Evolutionary conservation across 2,113 vertebrate species (phyloP).

Genomic region (Brachyistius frenatus): DNA sequence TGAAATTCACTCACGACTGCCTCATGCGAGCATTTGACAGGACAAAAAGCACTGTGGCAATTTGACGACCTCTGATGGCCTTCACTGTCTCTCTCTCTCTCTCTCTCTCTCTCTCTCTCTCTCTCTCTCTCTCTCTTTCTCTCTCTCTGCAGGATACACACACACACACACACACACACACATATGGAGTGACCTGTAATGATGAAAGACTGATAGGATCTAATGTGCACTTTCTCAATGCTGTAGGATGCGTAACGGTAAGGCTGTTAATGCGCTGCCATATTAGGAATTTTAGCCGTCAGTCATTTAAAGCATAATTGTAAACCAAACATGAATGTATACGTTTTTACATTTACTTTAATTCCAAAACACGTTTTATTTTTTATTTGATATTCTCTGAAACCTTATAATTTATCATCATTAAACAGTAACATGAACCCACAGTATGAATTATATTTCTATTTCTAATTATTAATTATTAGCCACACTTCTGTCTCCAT

Average conservation of each 20-base stretch:
- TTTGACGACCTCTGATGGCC: slow-evolving; percentile 75
- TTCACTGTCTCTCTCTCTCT: slow-evolving; percentile 48
- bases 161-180: slow-evolving; percentile 30
- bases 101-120: slow-evolving; percentile 47
- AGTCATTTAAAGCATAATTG: not conserved
- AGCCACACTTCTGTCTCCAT: not conserved
- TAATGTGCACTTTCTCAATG: slow-evolving; percentile 23
- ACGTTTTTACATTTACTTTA: not conserved
- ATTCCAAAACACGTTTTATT: not conserved
- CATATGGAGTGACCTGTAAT: slow-evolving; percentile 30
- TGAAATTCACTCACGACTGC: slow-evolving; percentile 78
- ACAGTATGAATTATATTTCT: not conserved
- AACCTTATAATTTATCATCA: not conserved
- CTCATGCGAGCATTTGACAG: slow-evolving; percentile 66
- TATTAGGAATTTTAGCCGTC: slow-evolving; percentile 20
- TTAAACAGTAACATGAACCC: not conserved
- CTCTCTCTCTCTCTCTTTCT: slow-evolving; percentile 24
- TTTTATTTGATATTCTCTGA: not conserved
- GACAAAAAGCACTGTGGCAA: slow-evolving; percentile 68
- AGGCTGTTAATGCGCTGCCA: slow-evolving; percentile 2
- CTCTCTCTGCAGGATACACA: slow-evolving; percentile 22
- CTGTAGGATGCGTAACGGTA: not conserved
- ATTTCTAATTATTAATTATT: not conserved
- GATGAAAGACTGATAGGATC: slow-evolving; percentile 42
- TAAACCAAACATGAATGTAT: not conserved